Percentiles rank a stretch among this genome's conserved stretches.
Evolutionary conservation across 2,113 vertebrate genomes (phyloP).

Genomic region (Progne subis): DNA sequence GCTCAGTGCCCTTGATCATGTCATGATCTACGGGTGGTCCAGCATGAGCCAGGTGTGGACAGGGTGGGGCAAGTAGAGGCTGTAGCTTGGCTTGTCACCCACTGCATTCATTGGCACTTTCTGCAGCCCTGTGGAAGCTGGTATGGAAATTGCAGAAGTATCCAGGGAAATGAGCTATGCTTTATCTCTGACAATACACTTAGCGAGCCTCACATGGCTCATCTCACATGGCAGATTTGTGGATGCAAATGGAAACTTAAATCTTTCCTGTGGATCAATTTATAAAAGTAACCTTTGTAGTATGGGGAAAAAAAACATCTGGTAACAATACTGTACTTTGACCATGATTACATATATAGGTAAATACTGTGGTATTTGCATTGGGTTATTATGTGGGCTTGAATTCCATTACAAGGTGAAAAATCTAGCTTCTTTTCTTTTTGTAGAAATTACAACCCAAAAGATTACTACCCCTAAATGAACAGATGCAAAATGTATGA

Average conservation of each 20-base stretch:
- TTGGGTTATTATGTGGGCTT: not conserved
- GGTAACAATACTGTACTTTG: not conserved
- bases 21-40: too few species aligned
- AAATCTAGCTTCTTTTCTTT: not conserved
- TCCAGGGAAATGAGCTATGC: not conserved
- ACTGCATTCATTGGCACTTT: not conserved
- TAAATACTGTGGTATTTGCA: not conserved
- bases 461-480: not conserved
- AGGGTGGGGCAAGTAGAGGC: not conserved
- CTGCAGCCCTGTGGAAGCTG: not conserved
- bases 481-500: not conserved
- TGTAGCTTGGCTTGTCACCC: not conserved
- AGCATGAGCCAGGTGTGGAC: fast-evolving
- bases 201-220: too few species aligned
- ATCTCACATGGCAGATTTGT: not conserved
- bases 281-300: not conserved
- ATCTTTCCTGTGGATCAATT: not conserved
- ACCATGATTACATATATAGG: not conserved
- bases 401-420: not conserved
- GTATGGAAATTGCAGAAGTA: not conserved
- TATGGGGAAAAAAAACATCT: not conserved
- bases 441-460: not conserved
- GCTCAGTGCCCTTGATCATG: not conserved
- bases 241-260: not conserved
- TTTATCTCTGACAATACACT: not conserved